Evolutionary conservation across 2,797 vertebrate species (phyloP).

Genomic region (Salmo trutta): DNA sequence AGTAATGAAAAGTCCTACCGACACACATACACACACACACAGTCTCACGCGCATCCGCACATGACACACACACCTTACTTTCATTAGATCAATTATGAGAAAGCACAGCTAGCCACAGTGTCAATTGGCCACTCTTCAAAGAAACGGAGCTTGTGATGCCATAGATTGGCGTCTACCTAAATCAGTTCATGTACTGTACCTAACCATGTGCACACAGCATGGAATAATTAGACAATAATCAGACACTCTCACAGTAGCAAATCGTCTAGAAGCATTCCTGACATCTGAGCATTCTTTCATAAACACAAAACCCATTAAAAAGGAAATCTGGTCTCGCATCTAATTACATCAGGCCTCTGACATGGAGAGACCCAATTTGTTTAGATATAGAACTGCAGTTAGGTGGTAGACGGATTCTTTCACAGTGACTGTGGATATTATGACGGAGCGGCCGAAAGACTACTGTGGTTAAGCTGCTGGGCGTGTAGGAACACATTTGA

Average conservation of each 20-base stretch:
- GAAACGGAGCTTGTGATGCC: conserved; percentile 14
- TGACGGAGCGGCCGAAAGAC: conserved; percentile 76
- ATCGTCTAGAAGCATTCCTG: conserved; percentile 34
- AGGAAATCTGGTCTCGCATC: conserved; percentile 42
- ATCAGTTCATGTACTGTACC: not conserved
- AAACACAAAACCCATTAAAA: conserved; percentile 45
- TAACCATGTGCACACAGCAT: conserved; percentile 20
- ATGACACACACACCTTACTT: not conserved
- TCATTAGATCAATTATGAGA: not conserved
- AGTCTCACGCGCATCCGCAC: not conserved
- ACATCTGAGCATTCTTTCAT: conserved; percentile 39
- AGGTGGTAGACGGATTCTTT: conserved; percentile 77
- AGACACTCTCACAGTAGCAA: conserved; percentile 40
- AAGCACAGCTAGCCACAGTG: not conserved
- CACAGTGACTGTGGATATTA: conserved; percentile 74
- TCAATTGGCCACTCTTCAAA: conserved; percentile 33
- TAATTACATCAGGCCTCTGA: conserved; percentile 61
- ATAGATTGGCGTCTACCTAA: conserved; percentile 18
- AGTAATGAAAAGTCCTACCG: not conserved
- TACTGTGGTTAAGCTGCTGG: conserved; percentile 57
- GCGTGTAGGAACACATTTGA: conserved; percentile 25
- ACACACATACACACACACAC: conserved; percentile 1
- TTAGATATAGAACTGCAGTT: conserved; percentile 69
- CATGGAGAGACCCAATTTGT: conserved; percentile 75
- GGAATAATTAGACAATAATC: conserved; percentile 33